A percentile compares a stretch with the other conserved stretches of the same genome.
Evolutionary conservation across 2,888 invertebrate species (phyloP).

Genomic region (Andrena minutula): DNA sequence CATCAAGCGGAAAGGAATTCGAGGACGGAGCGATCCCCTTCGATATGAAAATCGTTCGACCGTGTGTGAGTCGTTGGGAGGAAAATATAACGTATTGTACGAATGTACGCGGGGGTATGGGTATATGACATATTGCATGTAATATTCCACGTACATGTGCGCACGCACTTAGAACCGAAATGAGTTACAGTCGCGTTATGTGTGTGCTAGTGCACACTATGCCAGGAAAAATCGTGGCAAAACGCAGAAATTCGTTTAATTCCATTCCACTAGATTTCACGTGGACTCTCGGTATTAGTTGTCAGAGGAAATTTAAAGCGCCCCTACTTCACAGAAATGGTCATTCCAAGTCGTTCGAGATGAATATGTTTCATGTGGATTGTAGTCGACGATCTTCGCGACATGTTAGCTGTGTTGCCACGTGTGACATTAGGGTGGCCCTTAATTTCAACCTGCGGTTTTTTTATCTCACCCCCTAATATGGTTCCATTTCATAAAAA

Average conservation of each 20-base stretch:
- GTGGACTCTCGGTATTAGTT: slow-evolving; percentile 1
- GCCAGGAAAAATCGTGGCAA: slow-evolving; percentile 20
- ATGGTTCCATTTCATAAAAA: no score
- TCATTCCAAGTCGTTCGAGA: background rate
- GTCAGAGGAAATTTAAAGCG: background rate
- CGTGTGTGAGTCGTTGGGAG: slow-evolving; percentile 37
- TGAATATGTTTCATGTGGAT: background rate
- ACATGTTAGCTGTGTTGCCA: background rate
- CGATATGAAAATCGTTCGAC: slow-evolving; percentile 68
- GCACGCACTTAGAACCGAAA: slow-evolving; percentile 3
- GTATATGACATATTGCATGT: slow-evolving; percentile 54
- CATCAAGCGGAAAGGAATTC: slow-evolving; percentile 49
- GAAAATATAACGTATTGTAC: slow-evolving; percentile 61
- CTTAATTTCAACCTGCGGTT: background rate
- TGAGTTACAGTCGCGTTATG: background rate
- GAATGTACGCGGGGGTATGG: slow-evolving; percentile 28
- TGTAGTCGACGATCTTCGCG: background rate
- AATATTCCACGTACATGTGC: slow-evolving; percentile 39
- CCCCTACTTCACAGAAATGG: background rate
- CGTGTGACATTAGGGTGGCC: background rate
- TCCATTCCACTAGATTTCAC: slow-evolving; percentile 71
- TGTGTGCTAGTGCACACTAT: slow-evolving; percentile 24
- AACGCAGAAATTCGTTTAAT: slow-evolving; percentile 64
- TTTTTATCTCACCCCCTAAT: no score
- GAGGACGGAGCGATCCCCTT: slow-evolving; percentile 51